These are phyloP conservation scores for Conopomorpha cramerella DNA, from an alignment of 1,140 invertebrate genomes.

Conservation along the genomic window DNA sequence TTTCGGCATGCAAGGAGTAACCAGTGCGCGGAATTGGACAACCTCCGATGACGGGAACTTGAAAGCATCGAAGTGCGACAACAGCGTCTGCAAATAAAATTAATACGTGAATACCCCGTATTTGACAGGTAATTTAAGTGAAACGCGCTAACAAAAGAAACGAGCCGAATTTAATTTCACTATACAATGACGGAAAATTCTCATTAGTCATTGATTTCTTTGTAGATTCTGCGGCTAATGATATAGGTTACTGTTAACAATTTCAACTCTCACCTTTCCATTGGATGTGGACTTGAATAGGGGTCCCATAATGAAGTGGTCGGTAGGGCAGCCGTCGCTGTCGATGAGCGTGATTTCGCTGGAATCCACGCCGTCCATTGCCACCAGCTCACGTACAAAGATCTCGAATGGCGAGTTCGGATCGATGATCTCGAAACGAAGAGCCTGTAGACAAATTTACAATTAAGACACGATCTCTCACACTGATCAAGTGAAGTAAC, in stretches of 20 bases:
- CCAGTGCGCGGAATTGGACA: slow-evolving; percentile 91
- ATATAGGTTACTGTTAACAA: too few relatives aligned
- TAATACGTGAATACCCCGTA: too few relatives aligned
- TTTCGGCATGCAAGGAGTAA: slow-evolving; percentile 90
- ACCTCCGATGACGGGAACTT: slow-evolving; percentile 94
- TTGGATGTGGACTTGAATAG: slow-evolving; percentile 78
- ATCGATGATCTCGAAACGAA: slow-evolving; percentile 91
- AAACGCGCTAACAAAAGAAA: too few relatives aligned
- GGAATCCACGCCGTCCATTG: slow-evolving; percentile 91
- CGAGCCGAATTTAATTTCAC: too few relatives aligned
- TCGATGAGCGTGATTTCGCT: slow-evolving; percentile 92
- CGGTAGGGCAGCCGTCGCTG: slow-evolving; percentile 88
- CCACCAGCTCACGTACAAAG: slow-evolving; percentile 90
- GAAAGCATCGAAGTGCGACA: slow-evolving; percentile 95
- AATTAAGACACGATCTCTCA: slow-evolving; percentile 1
- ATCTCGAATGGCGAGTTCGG: slow-evolving; percentile 92
- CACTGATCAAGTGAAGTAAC: neutral
- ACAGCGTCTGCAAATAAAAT: slow-evolving; percentile 76
- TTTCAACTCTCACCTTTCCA: slow-evolving; percentile 71
- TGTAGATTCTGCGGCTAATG: too few relatives aligned
- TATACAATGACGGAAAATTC: too few relatives aligned
- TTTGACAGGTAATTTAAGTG: too few relatives aligned
- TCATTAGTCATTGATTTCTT: too few relatives aligned
- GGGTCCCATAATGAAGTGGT: slow-evolving; percentile 91
- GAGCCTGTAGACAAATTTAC: slow-evolving; percentile 56